Evolutionary conservation across 2,113 vertebrate species (phyloP).

Genomic region (Danionella cerebrum): DNA sequence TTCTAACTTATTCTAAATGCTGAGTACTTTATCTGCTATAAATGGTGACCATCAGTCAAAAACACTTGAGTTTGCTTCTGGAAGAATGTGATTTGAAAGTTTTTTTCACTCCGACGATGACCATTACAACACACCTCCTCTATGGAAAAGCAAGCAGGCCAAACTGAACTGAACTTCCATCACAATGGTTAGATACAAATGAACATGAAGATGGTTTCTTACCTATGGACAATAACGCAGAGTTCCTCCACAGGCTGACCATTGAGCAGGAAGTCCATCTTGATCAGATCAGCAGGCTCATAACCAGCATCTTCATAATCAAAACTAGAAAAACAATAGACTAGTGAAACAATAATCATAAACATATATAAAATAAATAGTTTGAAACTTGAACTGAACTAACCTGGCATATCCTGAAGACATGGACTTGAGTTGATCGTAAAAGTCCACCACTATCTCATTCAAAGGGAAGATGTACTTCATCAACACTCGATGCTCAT

Average conservation of each 20-base stretch:
- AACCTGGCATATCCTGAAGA: constrained; percentile 97
- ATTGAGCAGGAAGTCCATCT: constrained; percentile 90
- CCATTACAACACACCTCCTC: no score
- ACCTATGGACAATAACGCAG: constrained; percentile 80
- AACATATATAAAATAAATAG: no score
- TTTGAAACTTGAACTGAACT: constrained; percentile 1
- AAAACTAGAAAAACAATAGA: constrained; percentile 66
- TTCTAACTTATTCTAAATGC: no score
- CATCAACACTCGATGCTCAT: constrained; percentile 87
- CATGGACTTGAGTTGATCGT: constrained; percentile 86
- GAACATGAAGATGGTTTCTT: no score
- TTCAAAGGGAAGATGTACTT: constrained; percentile 90
- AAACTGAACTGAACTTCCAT: no score
- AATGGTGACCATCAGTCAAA: no score
- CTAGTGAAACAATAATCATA: neutral
- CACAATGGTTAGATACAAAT: no score
- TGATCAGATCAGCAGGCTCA: constrained; percentile 81
- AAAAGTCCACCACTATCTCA: constrained; percentile 96
- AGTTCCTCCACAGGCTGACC: constrained; percentile 85
- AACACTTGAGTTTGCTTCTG: no score
- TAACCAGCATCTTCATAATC: constrained; percentile 95
- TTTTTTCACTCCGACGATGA: no score
- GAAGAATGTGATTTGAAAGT: no score
- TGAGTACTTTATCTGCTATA: no score
- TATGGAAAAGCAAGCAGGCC: no score